Evolutionary conservation across 2,797 vertebrate genomes (phyloP).

Genomic region (Rhodeus uyekii): DNA sequence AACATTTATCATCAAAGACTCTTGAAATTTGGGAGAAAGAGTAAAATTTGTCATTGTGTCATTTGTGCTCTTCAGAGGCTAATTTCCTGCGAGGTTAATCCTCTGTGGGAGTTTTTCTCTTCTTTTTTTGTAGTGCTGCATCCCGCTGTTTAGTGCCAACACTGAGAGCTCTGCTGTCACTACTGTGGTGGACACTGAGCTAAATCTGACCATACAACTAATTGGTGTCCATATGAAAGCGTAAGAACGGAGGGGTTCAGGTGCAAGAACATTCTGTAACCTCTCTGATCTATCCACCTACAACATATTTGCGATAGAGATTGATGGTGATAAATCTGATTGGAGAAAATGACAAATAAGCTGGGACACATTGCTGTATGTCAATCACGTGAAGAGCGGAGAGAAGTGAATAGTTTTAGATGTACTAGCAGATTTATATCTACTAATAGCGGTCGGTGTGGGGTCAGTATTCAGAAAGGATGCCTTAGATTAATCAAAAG

Average conservation of each 20-base stretch:
- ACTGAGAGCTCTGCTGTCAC: conserved; percentile 40
- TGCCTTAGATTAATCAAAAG: too few species aligned
- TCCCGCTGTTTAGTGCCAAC: not conserved
- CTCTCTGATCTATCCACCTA: not conserved
- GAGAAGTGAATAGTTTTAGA: not conserved
- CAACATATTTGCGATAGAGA: not conserved
- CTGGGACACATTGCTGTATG: not conserved
- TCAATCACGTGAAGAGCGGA: not conserved
- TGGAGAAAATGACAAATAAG: not conserved
- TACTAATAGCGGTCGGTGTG: not conserved
- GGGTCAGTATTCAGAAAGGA: too few species aligned
- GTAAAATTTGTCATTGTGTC: not conserved
- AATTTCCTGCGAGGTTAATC: not conserved
- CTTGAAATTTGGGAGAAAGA: not conserved
- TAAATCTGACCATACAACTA: conserved; percentile 54
- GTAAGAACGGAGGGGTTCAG: not conserved
- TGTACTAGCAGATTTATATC: not conserved
- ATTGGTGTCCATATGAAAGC: conserved; percentile 34
- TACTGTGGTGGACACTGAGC: conserved; percentile 45
- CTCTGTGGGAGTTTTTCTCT: not conserved
- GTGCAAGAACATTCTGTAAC: not conserved
- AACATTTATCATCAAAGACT: not conserved
- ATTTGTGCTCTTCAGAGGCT: not conserved
- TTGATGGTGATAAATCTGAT: not conserved
- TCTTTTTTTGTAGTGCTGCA: not conserved